Evolutionary conservation across 2,888 invertebrate genomes (phyloP).

Genomic region (Cancer borealis): DNA sequence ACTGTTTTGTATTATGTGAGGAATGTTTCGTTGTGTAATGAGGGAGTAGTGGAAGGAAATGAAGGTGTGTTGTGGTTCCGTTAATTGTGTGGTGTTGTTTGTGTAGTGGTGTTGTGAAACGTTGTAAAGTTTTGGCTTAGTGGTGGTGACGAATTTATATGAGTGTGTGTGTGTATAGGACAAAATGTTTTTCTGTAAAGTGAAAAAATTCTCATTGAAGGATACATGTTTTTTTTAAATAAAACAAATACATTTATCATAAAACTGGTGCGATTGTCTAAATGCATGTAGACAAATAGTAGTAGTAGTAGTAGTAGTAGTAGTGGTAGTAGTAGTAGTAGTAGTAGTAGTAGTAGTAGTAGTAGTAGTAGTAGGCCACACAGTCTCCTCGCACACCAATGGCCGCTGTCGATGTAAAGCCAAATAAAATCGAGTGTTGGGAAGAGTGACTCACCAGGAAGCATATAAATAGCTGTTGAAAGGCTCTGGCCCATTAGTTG

Average conservation of each 20-base stretch:
- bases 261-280: too few species aligned
- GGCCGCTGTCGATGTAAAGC: not conserved
- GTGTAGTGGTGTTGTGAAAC: not conserved
- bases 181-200: too few species aligned
- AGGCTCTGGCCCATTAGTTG: slow-evolving; percentile 23
- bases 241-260: too few species aligned
- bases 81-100: not conserved
- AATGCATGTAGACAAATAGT: too few species aligned
- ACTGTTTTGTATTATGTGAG: not conserved
- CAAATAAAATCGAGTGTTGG: not conserved
- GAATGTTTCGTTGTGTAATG: not conserved
- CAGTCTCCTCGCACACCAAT: not conserved
- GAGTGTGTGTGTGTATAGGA: not conserved
- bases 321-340: too few species aligned
- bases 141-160: not conserved
- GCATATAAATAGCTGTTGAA: slow-evolving; percentile 10
- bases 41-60: not conserved
- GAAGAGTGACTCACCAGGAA: slow-evolving; percentile 5
- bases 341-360: too few species aligned
- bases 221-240: too few species aligned
- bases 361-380: too few species aligned
- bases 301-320: too few species aligned
- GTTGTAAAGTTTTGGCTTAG: not conserved
- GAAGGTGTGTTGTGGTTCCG: not conserved
- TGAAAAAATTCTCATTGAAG: too few species aligned